Percentiles rank a stretch among this genome's conserved stretches.
Conservation (phyloP, 2,888 invertebrate genomes). For the Syritta pipiens region DNA sequence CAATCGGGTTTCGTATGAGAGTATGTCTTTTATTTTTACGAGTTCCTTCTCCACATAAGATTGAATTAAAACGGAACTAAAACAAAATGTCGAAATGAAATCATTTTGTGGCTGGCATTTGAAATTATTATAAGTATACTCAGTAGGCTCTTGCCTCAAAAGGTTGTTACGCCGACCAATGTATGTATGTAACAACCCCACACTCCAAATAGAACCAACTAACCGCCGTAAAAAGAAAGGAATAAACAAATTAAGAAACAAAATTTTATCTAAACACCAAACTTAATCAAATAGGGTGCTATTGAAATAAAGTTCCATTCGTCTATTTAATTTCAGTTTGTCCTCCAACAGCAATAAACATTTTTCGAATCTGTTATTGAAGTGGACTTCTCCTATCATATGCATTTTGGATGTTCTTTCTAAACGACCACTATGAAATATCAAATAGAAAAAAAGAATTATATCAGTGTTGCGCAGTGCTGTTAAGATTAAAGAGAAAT, state of each 20-base stretch:
- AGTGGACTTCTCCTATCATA: slow-evolving; percentile 56
- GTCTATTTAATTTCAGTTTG: slow-evolving; percentile 48
- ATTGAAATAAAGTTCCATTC: neutral
- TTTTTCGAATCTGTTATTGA: slow-evolving; percentile 38
- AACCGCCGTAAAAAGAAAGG: too few species aligned
- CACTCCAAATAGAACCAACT: too few species aligned
- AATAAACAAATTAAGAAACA: too few species aligned
- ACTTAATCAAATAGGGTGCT: neutral
- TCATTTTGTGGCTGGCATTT: too few species aligned
- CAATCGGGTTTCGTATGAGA: neutral
- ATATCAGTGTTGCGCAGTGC: slow-evolving; percentile 62
- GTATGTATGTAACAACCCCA: too few species aligned
- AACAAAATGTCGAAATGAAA: too few species aligned
- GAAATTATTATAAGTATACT: too few species aligned
- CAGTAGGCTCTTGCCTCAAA: too few species aligned
- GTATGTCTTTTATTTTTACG: neutral
- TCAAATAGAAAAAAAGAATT: slow-evolving; percentile 44
- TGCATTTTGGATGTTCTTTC: slow-evolving; percentile 61
- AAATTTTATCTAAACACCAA: too few species aligned
- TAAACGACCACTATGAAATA: slow-evolving; percentile 60
- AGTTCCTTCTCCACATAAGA: too few species aligned
- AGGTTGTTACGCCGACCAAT: too few species aligned
- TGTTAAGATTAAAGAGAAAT: slow-evolving; percentile 52
- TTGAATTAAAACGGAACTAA: too few species aligned
- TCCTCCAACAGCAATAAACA: slow-evolving; percentile 54